Evolutionary conservation across 64 coral and sea anemone genomes (phyloP), one percentile per base, ranked within the genome.

Genomic region (Acropora yongei): DNA sequence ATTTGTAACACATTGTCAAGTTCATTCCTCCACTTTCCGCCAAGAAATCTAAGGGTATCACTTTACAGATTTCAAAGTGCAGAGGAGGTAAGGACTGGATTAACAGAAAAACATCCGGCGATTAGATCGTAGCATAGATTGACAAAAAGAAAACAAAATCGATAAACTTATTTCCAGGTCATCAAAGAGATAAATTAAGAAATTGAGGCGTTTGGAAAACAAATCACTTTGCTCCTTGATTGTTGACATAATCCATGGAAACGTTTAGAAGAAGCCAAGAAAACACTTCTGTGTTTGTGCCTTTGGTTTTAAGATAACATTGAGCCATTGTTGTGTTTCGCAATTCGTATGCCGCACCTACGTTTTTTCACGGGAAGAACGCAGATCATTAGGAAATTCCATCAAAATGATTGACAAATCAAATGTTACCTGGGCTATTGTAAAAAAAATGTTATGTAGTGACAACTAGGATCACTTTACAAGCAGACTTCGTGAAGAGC

Each of bases 341-440:
- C 43, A 84, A 71, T 47, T 44, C 45, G 8, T 85, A 18, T n/a
- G 44, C 82, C 44, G 18, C 65, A 18, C 82, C 45, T 45, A 83
- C 14, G 10, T 9, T 55, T 55, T 11, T 12, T 63, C 60, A 63
- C 8, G 10, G 11, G 11, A 7, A 11, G 13, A 63, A 63, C 60
- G 60, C 11, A 63, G 60, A 8, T 63, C 11, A 18, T 66, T 13
- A 30, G 82, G 6, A 66, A 48, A 49, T 19, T 8, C 18, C 0
- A 49, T 85, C 65, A 19, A 49, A 84, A 10, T 85, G 44, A 85
- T 85, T 85, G 63, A 85, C 82, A 71, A 48, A 30, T 7, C 82
- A 57, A 57, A 85, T 68, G 49, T 71, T 63, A 41, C 60, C 14
- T 14, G 12, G 57, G 41, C 61, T 41, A 8, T 8, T 2, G 13